These are phyloP conservation scores for Ectemnius cavifrons DNA, from an alignment of 2,888 invertebrate species.

Conservation along the genomic window DNA sequence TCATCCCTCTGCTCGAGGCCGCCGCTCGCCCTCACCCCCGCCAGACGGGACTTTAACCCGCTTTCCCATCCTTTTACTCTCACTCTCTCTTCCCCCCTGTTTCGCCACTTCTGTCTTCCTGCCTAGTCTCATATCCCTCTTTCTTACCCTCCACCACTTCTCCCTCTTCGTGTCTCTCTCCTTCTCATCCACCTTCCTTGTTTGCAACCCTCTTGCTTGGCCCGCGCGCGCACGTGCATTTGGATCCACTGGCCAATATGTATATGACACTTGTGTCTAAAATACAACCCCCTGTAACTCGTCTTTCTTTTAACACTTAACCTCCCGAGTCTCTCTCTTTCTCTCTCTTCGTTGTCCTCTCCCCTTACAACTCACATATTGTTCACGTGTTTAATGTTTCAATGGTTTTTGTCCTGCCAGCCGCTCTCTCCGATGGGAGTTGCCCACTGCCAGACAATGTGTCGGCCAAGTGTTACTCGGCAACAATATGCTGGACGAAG, in stretches of 20 bases:
- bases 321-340: background rate
- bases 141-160: slow-evolving; percentile 1
- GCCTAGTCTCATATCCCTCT: slow-evolving; percentile 5
- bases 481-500: too few species aligned
- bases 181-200: background rate
- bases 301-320: too few species aligned
- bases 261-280: too few species aligned
- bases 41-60: slow-evolving; percentile 9
- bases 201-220: slow-evolving; percentile 13
- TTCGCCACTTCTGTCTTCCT: background rate
- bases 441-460: too few species aligned
- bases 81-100: slow-evolving; percentile 8
- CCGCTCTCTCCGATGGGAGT: too few species aligned
- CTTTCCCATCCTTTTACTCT: slow-evolving; percentile 10
- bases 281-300: too few species aligned
- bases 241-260: too few species aligned
- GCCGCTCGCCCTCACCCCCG: slow-evolving; percentile 22
- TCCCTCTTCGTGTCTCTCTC: background rate
- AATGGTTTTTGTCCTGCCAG: too few species aligned
- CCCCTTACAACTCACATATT: background rate
- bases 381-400: too few species aligned
- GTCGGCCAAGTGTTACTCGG: too few species aligned
- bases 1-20: slow-evolving; percentile 36
- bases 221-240: background rate
- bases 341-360: background rate